These are phyloP conservation scores for Papilio gigon DNA, from an alignment of 2,888 invertebrate genomes.

Conservation along the genomic window DNA sequence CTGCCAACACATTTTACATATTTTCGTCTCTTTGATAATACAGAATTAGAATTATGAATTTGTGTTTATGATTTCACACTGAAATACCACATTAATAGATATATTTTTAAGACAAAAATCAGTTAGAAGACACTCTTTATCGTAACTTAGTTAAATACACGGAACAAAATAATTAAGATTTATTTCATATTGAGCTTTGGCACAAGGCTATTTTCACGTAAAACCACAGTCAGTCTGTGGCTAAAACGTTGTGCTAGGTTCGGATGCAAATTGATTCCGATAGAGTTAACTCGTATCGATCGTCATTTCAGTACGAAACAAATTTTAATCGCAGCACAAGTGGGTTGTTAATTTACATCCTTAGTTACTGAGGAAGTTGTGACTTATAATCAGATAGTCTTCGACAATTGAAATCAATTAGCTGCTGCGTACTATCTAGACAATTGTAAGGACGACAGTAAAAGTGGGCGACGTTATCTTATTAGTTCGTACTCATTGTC, in stretches of 20 bases:
- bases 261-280: constrained; percentile 5
- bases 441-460: not conserved
- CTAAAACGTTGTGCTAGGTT: constrained; percentile 2
- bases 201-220: not conserved
- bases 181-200: constrained; percentile 43
- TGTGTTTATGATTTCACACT: too few species aligned
- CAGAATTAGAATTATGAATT: too few species aligned
- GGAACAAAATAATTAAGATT: constrained; percentile 35
- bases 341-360: not conserved
- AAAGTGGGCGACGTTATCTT: not conserved
- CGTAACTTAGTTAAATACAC: not conserved
- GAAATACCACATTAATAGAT: too few species aligned
- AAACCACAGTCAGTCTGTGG: constrained; percentile 12
- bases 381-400: not conserved
- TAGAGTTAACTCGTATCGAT: not conserved
- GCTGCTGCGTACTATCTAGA: not conserved
- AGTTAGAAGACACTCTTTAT: not conserved
- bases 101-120: not conserved
- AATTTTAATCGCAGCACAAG: not conserved
- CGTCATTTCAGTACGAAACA: not conserved
- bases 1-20: not conserved
- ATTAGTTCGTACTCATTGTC: not conserved
- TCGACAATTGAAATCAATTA: not conserved
- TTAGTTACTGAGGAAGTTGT: not conserved
- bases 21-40: too few species aligned